These are phyloP conservation scores for Glossophaga mutica DNA, from an alignment of 2,797 vertebrate genomes.

Conservation along the genomic window DNA sequence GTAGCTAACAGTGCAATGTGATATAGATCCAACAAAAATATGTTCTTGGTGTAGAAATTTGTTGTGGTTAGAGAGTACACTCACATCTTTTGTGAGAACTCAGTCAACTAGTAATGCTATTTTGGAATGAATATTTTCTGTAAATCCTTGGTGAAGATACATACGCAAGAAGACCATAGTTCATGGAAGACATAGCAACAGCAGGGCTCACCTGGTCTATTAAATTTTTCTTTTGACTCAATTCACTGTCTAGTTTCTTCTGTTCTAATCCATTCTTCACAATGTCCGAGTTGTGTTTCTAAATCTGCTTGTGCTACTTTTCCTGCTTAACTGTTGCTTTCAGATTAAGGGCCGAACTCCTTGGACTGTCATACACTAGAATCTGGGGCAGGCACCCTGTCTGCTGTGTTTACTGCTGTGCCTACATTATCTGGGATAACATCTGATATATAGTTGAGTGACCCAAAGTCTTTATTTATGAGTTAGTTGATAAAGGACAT, in stretches of 20 bases:
- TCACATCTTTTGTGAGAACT: neutral
- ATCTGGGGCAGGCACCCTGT: neutral
- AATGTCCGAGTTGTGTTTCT: neutral
- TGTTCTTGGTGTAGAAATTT: conserved; percentile 14
- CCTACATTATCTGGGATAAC: neutral
- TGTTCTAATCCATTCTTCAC: neutral
- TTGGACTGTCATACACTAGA: neutral
- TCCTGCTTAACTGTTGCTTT: neutral
- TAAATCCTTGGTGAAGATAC: neutral
- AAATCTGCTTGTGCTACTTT: neutral
- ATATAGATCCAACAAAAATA: conserved; percentile 30
- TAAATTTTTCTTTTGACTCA: neutral
- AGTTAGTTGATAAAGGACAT: neutral
- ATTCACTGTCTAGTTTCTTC: neutral
- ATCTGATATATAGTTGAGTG: neutral
- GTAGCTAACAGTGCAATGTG: neutral
- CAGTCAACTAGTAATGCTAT: neutral
- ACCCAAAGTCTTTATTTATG: neutral
- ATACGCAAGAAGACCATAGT: neutral
- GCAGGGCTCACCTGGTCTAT: neutral
- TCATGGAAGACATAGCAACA: neutral
- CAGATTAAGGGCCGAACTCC: neutral
- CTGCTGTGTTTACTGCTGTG: neutral
- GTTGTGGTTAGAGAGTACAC: conserved; percentile 19
- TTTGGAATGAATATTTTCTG: neutral